Evolutionary conservation across 2,113 vertebrate species (phyloP).

Genomic region (Ibidorhyncha struthersii): DNA sequence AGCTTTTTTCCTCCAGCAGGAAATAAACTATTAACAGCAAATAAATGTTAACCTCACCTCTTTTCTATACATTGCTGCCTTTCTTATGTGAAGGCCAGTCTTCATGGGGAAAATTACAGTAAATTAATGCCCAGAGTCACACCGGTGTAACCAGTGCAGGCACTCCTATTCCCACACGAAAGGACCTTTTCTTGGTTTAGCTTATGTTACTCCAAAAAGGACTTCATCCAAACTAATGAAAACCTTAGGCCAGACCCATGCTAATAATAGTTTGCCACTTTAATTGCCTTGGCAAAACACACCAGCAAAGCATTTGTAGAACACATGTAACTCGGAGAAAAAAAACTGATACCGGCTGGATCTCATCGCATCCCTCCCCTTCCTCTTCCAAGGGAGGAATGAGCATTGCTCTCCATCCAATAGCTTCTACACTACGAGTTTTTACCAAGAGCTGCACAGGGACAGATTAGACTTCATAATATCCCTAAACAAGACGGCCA

Average conservation of each 20-base stretch:
- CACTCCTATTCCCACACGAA: background rate
- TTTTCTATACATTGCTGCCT: background rate
- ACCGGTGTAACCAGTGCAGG: background rate
- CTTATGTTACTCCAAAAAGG: background rate
- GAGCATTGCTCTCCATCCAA: background rate
- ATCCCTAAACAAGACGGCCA: background rate
- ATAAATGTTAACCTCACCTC: background rate
- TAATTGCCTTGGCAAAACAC: background rate
- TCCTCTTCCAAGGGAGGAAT: background rate
- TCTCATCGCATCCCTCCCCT: background rate
- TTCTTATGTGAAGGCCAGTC: background rate
- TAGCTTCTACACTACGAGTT: background rate
- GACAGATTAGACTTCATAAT: background rate
- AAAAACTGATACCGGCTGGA: background rate
- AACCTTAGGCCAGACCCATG: background rate
- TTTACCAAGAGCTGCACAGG: background rate
- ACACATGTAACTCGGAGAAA: background rate
- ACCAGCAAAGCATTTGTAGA: background rate
- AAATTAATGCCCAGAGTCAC: background rate
- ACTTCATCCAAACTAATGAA: background rate
- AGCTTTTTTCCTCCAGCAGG: background rate
- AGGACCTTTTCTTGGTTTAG: background rate
- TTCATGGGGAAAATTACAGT: background rate
- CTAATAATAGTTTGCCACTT: background rate
- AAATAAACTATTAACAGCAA: background rate